phyloP scores from a whole-genome alignment of 1,140 invertebrate species.

The Camponotus floridanus region DNA sequence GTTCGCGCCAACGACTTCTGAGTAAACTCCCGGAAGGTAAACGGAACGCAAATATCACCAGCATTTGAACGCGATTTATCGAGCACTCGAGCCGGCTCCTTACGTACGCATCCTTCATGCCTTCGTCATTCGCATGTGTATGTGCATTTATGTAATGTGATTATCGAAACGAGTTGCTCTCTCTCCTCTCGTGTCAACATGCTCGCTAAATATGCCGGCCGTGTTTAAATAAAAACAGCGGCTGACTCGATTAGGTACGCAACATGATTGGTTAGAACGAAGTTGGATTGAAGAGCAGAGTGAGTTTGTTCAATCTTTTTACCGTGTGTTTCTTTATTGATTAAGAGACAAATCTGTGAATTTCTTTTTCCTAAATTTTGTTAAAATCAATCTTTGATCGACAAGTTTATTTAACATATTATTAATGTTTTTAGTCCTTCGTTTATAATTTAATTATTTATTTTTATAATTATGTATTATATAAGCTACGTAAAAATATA shows the following conservation, averaged over 20 bases:
- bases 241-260: constrained; percentile 26
- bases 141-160: constrained; percentile 63
- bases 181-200: constrained; percentile 31
- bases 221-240: constrained; percentile 54
- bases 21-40: constrained; percentile 54
- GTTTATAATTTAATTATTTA: not conserved
- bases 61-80: constrained; percentile 65
- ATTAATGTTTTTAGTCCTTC: not conserved
- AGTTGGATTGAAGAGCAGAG: not conserved
- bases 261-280: constrained; percentile 18
- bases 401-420: not conserved
- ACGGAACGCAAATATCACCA: constrained; percentile 66
- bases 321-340: constrained; percentile 16
- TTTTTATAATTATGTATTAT: not conserved
- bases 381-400: not conserved
- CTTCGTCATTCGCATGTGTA: constrained; percentile 25
- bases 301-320: constrained; percentile 30
- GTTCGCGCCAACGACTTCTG: constrained; percentile 60
- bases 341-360: constrained; percentile 13
- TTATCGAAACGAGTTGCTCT: constrained; percentile 60
- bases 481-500: not conserved
- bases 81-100: constrained; percentile 51
- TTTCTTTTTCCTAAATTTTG: not conserved
- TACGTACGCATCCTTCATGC: constrained; percentile 43
- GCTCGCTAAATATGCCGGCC: constrained; percentile 32